These are phyloP conservation scores for Drosophila prosaltans DNA, from an alignment of 1,140 invertebrate genomes.

Conservation along the genomic window DNA sequence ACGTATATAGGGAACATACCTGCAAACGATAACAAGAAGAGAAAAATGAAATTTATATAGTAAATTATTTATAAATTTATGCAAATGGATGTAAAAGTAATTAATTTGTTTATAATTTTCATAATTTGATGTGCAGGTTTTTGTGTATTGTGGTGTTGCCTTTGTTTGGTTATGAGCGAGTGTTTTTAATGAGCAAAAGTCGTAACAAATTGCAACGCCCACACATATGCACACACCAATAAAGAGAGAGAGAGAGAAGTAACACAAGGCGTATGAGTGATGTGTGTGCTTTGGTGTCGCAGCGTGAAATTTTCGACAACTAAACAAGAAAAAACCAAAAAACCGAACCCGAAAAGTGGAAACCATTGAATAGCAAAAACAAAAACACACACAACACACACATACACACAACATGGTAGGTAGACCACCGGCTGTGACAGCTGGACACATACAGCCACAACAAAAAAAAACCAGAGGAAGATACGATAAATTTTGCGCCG, in stretches of 20 bases:
- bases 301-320: constrained; percentile 61
- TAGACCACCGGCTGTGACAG: constrained; percentile 62
- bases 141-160: background rate
- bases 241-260: background rate
- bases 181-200: constrained; percentile 27
- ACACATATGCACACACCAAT: constrained; percentile 1
- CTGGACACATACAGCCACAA: constrained; percentile 40
- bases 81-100: constrained; percentile 32
- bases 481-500: constrained; percentile 59
- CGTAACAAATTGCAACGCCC: constrained; percentile 34
- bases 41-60: constrained; percentile 45
- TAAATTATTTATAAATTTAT: constrained; percentile 19
- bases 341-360: constrained; percentile 21
- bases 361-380: constrained; percentile 11
- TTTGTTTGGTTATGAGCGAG: background rate
- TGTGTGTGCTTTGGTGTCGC: constrained; percentile 48
- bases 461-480: constrained; percentile 17
- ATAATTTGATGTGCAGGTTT: constrained; percentile 44
- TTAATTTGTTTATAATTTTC: constrained; percentile 63
- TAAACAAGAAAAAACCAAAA: constrained; percentile 12
- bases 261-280: constrained; percentile 56
- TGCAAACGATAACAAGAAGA: constrained; percentile 61
- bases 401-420: background rate
- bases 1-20: constrained; percentile 42
- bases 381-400: background rate